Evolutionary conservation across 2,888 invertebrate species (phyloP), one percentile per base, ranked within the genome.

Genomic region (Blomia tropicalis): DNA sequence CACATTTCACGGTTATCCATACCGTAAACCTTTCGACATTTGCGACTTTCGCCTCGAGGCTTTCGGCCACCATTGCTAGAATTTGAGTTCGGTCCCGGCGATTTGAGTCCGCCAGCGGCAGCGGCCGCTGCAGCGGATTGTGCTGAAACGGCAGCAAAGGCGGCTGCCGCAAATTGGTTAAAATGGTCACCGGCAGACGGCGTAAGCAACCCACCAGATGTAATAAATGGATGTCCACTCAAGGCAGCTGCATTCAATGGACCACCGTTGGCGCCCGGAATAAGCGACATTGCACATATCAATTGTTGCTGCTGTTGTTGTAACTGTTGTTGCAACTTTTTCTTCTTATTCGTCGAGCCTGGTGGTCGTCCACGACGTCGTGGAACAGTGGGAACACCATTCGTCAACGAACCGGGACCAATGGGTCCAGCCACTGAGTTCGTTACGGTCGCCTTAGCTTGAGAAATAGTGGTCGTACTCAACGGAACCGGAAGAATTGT

Each of bases 1-100:
- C 95, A 95, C 71, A 84, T 82, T 68, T 92, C 92, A 66, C 88
- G 81, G 73, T 91, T 87, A 71, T 93, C 93, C 92, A 95, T 93
- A 67, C 95, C 95, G 77, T 95, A 95, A 27, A 93, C 88, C 77
- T 95, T 92, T 70, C 93, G 87, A 63, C 69, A 69, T 59, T 69
- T 69, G 31, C 67, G 62, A 41, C 65, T 66, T 56, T 68, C 69
- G 0, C 67, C 68, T 4, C 69, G 66, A 29, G 56, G 56, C 23
- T 56, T 56, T 29, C 56, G 56, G 2, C 29, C 2, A 56, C 29
- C 29, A 31, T 11, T 36, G 2, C n/a, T 56, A 30, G 2, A 17
- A 22, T 2, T 51, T 17, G 51, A 41, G n/a, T n/a, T n/a, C n/a
- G n/a, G n/a, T n/a, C n/a, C n/a, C n/a, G n/a, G n/a, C 14, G 51